Conservation (phyloP, 2,113 vertebrate species). For the Astur gentilis region DNA sequence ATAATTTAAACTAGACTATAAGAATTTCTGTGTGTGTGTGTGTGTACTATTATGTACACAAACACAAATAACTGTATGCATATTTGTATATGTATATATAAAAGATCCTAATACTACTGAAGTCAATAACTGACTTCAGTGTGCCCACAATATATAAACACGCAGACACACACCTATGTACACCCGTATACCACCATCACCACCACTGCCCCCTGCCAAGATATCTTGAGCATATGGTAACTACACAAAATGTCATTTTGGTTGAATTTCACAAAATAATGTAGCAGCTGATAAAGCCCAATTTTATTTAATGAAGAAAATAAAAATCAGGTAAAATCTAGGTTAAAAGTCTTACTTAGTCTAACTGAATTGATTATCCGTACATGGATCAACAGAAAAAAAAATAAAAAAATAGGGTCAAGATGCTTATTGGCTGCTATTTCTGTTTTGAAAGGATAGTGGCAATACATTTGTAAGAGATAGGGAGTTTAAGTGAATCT, state of each 20-base stretch:
- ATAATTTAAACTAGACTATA: neutral
- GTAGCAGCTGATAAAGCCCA: neutral
- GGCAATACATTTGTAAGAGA: neutral
- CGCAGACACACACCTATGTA: neutral
- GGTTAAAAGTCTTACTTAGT: neutral
- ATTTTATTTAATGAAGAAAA: neutral
- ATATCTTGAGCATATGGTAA: neutral
- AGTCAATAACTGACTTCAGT: neutral
- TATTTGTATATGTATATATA: neutral
- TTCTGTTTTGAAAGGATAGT: neutral
- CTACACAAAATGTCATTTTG: neutral
- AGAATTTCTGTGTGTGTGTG: neutral
- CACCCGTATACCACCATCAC: too few species aligned
- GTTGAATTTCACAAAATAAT: neutral
- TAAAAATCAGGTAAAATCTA: neutral
- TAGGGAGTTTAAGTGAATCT: neutral
- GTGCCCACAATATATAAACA: neutral
- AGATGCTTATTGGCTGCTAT: neutral
- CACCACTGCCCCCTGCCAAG: too few species aligned
- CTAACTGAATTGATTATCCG: neutral
- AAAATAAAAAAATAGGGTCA: neutral
- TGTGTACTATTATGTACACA: too few species aligned
- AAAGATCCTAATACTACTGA: neutral
- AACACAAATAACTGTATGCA: rapidly evolving
- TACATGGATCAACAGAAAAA: neutral